Base-by-base conservation (phyloP, 2,888 invertebrate genomes). In the Andrena bicolor region DNA sequence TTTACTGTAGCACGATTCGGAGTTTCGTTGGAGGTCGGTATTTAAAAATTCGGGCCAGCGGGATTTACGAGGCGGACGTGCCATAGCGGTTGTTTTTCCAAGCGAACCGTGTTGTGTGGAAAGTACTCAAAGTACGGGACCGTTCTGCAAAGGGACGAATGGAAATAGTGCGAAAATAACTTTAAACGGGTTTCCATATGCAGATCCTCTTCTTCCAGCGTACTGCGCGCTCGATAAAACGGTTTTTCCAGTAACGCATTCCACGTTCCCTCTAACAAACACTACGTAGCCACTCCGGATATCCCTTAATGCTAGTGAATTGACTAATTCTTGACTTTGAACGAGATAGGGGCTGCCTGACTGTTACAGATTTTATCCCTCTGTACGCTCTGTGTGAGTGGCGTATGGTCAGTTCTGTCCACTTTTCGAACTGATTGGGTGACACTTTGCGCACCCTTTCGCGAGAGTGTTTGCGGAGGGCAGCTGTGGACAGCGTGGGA, bases 41-140 rank as follows among this genome's bases (percentile, higher is more conserved):
- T 63, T 63, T 74, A 63, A 76, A 74, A 76, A 76, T 76, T 74
- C 61, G 51, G 48, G 48, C 61, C 16, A 41, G 8, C 16, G 8
- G 30, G 51, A 49, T 35, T 51, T 60, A 51, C 35, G 35, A 61
- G 7, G 13, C 49, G 28, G 20, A 76, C 61, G 49, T 71, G 64
- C 26, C 20, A 51, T 20, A 28, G 35, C 30, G 8, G 26, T 23
- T 60, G 13, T 72, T 72, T 35, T 72, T 49, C 32, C 13, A 23
- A 48, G 28, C 30, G 48, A 30, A 32, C 26, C 48, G 58, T 61
- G 30, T 7, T n/a, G 20, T 23, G 51, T 26, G 13, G 28, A n/a
- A 65, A 49, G 10, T 20, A 28, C n/a, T 28, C 41, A 48, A 5
- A 28, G 49, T 10, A n/a, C 20, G 20, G 28, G 28, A 49, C 49